Conservation (phyloP, 2,888 invertebrate genomes). For the Girardia tigrina region DNA sequence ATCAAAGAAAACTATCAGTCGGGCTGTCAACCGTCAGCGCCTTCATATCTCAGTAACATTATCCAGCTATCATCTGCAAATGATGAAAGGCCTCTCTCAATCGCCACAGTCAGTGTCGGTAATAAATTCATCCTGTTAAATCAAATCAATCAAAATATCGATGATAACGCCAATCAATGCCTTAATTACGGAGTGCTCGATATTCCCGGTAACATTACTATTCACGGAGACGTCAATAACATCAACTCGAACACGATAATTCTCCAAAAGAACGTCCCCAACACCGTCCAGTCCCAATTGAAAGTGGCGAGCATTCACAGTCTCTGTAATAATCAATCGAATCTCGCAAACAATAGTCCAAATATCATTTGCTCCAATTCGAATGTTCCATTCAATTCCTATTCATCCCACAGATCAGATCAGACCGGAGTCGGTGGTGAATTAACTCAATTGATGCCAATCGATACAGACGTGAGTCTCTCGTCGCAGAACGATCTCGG, state of each 20-base stretch:
- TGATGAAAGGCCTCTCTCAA: not conserved
- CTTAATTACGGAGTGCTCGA: not conserved
- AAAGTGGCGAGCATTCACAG: not conserved
- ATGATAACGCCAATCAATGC: not conserved
- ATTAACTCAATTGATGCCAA: not conserved
- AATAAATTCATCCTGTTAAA: not conserved
- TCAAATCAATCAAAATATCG: not conserved
- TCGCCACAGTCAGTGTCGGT: not conserved
- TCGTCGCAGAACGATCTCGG: not conserved
- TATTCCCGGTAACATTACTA: not conserved
- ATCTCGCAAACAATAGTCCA: not conserved
- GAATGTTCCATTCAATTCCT: not conserved
- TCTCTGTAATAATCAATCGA: not conserved
- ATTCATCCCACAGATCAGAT: not conserved
- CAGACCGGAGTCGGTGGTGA: too few relatives aligned
- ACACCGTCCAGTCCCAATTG: not conserved
- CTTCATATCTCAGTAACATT: not conserved
- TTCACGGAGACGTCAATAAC: not conserved
- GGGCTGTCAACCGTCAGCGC: not conserved
- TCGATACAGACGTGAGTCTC: not conserved
- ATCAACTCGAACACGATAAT: not conserved
- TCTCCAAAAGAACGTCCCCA: not conserved
- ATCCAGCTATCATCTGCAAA: not conserved
- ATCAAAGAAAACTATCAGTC: not conserved
- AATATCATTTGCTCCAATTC: not conserved